Conservation (phyloP, 2,888 invertebrate genomes). For the Nomada flava region DNA sequence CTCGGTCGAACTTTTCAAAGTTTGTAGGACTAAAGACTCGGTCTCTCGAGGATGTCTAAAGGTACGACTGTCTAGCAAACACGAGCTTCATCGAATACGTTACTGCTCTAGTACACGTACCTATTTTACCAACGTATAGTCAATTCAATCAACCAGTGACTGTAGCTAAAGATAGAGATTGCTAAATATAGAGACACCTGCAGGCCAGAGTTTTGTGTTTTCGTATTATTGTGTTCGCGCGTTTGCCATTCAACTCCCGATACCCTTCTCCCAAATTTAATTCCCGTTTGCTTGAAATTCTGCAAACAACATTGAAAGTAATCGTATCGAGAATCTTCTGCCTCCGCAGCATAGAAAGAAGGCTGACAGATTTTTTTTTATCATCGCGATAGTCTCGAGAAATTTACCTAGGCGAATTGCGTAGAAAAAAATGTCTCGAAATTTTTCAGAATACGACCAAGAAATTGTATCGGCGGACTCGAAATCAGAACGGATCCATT, state of each 20-base stretch:
- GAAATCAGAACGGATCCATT: no score
- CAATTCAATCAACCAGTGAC: conserved; percentile 80
- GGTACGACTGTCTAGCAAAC: conserved; percentile 74
- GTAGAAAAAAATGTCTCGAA: no score
- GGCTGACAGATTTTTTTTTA: no score
- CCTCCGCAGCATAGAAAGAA: no score
- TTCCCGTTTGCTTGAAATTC: background rate
- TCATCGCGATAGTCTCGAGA: no score
- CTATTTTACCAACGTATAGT: conserved; percentile 78
- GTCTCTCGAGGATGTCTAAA: conserved; percentile 62
- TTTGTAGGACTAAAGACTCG: conserved; percentile 56
- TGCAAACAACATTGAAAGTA: no score
- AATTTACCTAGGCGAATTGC: no score
- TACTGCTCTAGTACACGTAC: conserved; percentile 80
- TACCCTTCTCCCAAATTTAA: background rate
- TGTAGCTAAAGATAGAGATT: conserved; percentile 77
- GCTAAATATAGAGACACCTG: conserved; percentile 78
- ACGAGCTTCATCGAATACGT: conserved; percentile 75
- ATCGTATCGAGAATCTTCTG: no score
- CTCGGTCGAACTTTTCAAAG: conserved; percentile 42
- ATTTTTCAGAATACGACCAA: no score
- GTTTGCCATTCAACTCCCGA: background rate
- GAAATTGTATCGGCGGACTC: background rate
- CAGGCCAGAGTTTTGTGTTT: conserved; percentile 62
- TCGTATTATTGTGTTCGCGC: conserved; percentile 25